phyloP scores from a whole-genome alignment of 1,140 invertebrate species.

The Holcopasites calliopsidis region DNA sequence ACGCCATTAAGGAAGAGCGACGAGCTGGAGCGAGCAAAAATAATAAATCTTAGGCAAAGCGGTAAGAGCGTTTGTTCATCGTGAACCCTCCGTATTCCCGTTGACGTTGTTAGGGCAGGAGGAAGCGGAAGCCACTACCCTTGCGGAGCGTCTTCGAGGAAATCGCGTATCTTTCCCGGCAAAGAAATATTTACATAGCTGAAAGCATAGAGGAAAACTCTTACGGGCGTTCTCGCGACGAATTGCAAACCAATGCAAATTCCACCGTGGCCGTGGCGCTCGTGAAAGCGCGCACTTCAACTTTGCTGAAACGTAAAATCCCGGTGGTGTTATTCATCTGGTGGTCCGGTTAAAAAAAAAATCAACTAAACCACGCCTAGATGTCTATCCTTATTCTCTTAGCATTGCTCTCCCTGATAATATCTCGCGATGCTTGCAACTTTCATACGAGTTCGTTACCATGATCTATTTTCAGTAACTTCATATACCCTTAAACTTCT shows the following conservation, averaged over 20 bases:
- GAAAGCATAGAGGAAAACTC: conserved; percentile 47
- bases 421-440: not conserved
- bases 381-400: conserved; percentile 5
- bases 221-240: conserved; percentile 32
- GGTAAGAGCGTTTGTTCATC: conserved; percentile 36
- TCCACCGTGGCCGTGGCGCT: conserved; percentile 4
- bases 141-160: conserved; percentile 9
- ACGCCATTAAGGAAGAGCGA: conserved; percentile 8
- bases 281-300: conserved; percentile 12
- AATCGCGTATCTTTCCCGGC: conserved; percentile 34
- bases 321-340: not conserved
- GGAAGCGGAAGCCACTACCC: conserved; percentile 22
- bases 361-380: conserved; percentile 33
- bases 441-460: too few relatives aligned
- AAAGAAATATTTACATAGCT: conserved; percentile 52
- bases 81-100: conserved; percentile 2
- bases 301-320: not conserved
- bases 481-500: conserved; percentile 11
- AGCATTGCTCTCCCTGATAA: not conserved
- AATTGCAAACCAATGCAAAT: conserved; percentile 56
- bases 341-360: conserved; percentile 9
- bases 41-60: conserved; percentile 30
- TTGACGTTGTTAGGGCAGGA: conserved; percentile 29
- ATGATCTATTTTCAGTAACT: too few relatives aligned
- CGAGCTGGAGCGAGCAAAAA: not conserved